A percentile compares a stretch with the other conserved stretches of the same genome.
Conservation (phyloP, 1,140 invertebrate genomes). For the Cephus cinctus region DNA sequence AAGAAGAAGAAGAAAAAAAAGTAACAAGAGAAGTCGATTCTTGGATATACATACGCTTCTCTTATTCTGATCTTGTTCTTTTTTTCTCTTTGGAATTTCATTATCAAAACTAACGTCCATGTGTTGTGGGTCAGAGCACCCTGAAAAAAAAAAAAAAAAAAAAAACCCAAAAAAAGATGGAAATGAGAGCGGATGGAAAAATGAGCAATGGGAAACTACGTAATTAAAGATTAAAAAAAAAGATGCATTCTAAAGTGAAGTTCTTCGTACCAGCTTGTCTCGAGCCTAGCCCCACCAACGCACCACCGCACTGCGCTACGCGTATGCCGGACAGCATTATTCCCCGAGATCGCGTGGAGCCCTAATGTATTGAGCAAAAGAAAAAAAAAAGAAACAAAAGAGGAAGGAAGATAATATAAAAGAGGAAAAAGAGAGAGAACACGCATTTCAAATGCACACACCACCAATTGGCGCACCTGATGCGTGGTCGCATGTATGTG, state of each 20-base stretch:
- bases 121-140: conserved; percentile 58
- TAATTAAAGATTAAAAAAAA: conserved; percentile 8
- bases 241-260: conserved; percentile 18
- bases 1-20: conserved; percentile 2
- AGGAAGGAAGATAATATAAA: no score
- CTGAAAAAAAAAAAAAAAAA: conserved; percentile 24
- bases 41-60: conserved; percentile 9
- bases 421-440: no score
- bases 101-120: conserved; percentile 49
- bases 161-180: conserved; percentile 9
- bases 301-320: conserved; percentile 40
- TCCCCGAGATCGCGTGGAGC: no score
- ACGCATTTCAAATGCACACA: no score
- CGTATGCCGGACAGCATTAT: conserved; percentile 27
- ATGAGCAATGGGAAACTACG: conserved; percentile 1
- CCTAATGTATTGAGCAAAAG: no score
- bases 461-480: no score
- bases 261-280: conserved; percentile 19
- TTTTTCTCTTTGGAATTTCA: conserved; percentile 23
- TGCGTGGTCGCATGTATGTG: no score
- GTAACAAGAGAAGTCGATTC: neutral
- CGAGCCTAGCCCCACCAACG: conserved; percentile 45
- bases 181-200: conserved; percentile 4
- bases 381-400: no score
- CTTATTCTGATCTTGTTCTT: conserved; percentile 13